Base-by-base conservation (phyloP, 2,113 vertebrate species). In the Burhinus bistriatus region DNA sequence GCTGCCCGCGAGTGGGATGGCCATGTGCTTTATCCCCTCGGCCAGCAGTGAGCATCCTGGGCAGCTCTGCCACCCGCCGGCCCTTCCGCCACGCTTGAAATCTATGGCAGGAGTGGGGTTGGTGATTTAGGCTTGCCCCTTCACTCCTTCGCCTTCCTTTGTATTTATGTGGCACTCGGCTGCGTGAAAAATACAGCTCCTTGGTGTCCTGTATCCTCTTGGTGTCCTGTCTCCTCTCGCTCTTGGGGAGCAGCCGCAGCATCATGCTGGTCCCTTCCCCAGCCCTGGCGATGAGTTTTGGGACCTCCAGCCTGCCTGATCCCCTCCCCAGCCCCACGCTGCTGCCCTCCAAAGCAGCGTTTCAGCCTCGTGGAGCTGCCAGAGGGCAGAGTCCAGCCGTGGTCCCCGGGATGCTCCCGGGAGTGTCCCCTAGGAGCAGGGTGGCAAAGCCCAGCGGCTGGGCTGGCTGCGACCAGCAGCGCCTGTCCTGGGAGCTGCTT, bases 311-410 rank as follows among this genome's bases (percentile, higher is more conserved):
- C 21, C 72, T 22, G 23, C 19, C 23, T 3, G 2, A 19, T 34
- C 14, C 23, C 34, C 21, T 38, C 11, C 26, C 57, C 65, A 58
- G 26, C 69, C n/a, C 61, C 6, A 1, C 1, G 3, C 38, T 11
- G 3, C 22, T 34, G 3, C 61, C 40, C 32, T 52, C 57, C 32
- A 38, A 29, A 83, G 72, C 72, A 52, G 29, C 6, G 0, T 25
- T 40, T 61, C n/a, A 38, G n/a, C 47, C 51, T 49, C 5, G 0
- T 14, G 54, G 68, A 61, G 79, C 61, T 62, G 36, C 25, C 0
- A 7, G n/a, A 32, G 34, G 40, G 47, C 75, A 70, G 55, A 20
- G 32, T 16, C 61, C 0, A 2, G 42, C 44, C 0, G 2, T 8
- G 34, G 12, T 42, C 47, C 44, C 40, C 1, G 2, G 42, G 57